Base-by-base conservation (phyloP, 1,140 invertebrate species). In the Paramacrobiotus metropolitanus region DNA sequence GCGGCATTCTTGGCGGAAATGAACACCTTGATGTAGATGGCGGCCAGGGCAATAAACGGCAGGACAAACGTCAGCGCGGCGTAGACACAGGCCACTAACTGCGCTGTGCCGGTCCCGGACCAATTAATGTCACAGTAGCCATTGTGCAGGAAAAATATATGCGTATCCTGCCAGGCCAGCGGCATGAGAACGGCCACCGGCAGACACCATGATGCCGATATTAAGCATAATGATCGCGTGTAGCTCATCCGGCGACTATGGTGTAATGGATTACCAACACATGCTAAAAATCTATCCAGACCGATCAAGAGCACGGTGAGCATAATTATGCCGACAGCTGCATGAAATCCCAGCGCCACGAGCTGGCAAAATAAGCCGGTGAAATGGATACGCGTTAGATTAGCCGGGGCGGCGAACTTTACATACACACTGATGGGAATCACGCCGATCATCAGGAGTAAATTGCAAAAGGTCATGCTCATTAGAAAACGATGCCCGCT, bases 21-120 rank as follows among this genome's bases (percentile, higher is more conserved):
- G 24, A 55, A 55, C 4, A 55, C 48, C 24, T 55, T 55, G 48
- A 24, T 24, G 24, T 55, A 55, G 48, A 55, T 55, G 48, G 48
- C 24, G 15, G 24, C 4, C 4, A 55, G 48, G 9, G 48, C 48
- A 15, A 55, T 20, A 4, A 55, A 28, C 15, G 48, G 48, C 24
- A 55, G 48, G 15, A 24, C 15, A 28, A 20, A 55, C 15, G 15
- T 55, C 4, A 15, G 15, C 15, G 28, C 48, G 48, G 48, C 24
- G 48, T 20, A 15, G 15, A 55, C 4, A 9, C 15, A 9, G 48
- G 48, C 48, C 15, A 4, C 28, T 15, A 24, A 20, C 48, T 20
- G 48, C 4, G 48, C 9, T 9, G 48, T 55, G 15, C 15, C 48
- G 15, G 15, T 9, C 15, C 15, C 15, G 24, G 15, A 20, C 48